Evolutionary conservation across 2,888 invertebrate species (phyloP), one percentile per base, ranked within the genome.

Genomic region (Seira ritae): DNA sequence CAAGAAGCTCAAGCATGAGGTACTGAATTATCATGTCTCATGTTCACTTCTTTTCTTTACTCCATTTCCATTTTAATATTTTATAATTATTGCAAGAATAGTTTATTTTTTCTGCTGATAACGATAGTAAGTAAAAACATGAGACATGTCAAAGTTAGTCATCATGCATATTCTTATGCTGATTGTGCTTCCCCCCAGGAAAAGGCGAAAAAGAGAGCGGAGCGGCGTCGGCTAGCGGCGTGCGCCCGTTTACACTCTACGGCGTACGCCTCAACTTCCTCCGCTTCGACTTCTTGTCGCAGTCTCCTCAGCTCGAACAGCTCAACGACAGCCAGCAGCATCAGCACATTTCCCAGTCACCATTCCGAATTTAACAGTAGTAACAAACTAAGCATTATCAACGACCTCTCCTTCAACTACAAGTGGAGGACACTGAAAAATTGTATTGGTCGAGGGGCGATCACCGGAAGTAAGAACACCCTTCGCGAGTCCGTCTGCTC

Each of bases 1-100:
- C 80, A 85, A 84, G 81, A 74, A 79, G 84, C 85, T 86, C 71
- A 85, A 84, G 80, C 76, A 80, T 81, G 81, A 83, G n/a, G n/a
- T n/a, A n/a, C n/a, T n/a, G n/a, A n/a, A n/a, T n/a, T n/a, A n/a
- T n/a, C n/a, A n/a, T n/a, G n/a, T n/a, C n/a, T n/a, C n/a, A n/a
- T n/a, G n/a, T n/a, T n/a, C n/a, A n/a, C n/a, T n/a, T n/a, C n/a
- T n/a, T n/a, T n/a, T n/a, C n/a, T n/a, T n/a, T n/a, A n/a, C n/a
- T n/a, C n/a, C n/a, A n/a, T n/a, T n/a, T n/a, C n/a, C n/a, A n/a
- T n/a, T n/a, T n/a, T n/a, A n/a, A n/a, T n/a, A n/a, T n/a, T n/a
- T n/a, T n/a, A n/a, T n/a, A n/a, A n/a, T n/a, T n/a, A n/a, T n/a
- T n/a, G n/a, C n/a, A n/a, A n/a, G n/a, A n/a, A n/a, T n/a, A n/a